Evolutionary conservation across 2,113 vertebrate genomes (phyloP), one percentile per base, ranked within the genome.

Genomic region (Strix uralensis): DNA sequence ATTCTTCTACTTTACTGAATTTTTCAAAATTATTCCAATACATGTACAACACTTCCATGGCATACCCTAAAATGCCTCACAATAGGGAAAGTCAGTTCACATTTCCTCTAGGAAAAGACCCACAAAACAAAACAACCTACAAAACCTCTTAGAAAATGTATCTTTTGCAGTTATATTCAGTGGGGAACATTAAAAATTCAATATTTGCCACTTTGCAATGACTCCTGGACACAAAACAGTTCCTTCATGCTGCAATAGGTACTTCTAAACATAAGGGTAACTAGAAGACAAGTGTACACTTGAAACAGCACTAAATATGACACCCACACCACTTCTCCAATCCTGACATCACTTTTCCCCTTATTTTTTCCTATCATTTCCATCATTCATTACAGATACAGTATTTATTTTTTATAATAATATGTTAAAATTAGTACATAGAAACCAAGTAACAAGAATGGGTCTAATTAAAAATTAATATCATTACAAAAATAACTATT

Each of bases 111-210:
- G 84, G 73, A 92, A 89, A 96, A 92, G 85, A 21, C 0, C 14
- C 75, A 59, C 73, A 89, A 74, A 94, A 80, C 67, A 95, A 88
- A 94, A 88, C 61, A 86, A 84, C 55, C 65, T 49, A 94, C 57
- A 92, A 89, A 94, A 91, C 27, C 73, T 72, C 70, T 91, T 58
- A 87, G 70, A 97, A 97, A 96, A 86, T 69, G 19, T 81, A 62
- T 86, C 55, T 92, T 92, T 92, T n/a, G n/a, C 77, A 73, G 77
- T 69, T 87, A 81, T 59, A 81, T 75, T 91, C 95, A 87, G 78
- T 15, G 11, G 84, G 84, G 86, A 86, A 65, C 78, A 97, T 96
- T 94, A 97, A 97, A 97, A 95, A 96, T 96, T 94, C 89, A 97
- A 6, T 90, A 91, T 91, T 87, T 95, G 84, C 91, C 66, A 95